phyloP scores from a whole-genome alignment of 2,113 vertebrate genomes.

The Brevimyrus niger region DNA sequence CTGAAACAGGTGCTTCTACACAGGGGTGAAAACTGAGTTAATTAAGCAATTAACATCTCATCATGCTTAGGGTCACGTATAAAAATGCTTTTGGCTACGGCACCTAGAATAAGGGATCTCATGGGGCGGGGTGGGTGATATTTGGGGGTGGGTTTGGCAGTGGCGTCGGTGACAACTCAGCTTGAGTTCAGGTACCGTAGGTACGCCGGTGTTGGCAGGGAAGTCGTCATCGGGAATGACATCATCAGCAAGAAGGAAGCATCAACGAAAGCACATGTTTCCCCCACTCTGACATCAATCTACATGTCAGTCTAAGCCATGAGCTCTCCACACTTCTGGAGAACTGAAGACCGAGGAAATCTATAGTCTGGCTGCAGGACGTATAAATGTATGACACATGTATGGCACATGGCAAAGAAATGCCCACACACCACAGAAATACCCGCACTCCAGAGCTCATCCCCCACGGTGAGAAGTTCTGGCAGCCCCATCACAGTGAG shows the following conservation, averaged over 20 bases:
- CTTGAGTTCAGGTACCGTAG: not conserved
- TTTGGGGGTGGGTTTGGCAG: not conserved
- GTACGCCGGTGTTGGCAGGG: not conserved
- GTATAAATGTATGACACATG: not conserved
- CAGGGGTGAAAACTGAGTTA: not conserved
- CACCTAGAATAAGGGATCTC: not conserved
- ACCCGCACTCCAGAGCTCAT: not conserved
- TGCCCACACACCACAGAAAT: not conserved
- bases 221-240: not conserved
- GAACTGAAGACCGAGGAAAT: not conserved
- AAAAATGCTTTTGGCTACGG: not conserved
- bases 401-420: not conserved
- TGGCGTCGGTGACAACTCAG: not conserved
- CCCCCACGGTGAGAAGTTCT: not conserved
- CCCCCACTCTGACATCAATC: not conserved
- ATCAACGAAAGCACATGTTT: not conserved
- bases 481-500: not conserved
- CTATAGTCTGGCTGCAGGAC: not conserved
- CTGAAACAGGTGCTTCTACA: not conserved
- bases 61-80: not conserved
- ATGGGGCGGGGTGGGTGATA: not conserved
- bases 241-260: not conserved
- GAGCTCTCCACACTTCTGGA: not conserved
- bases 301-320: not conserved
- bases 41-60: conserved; percentile 1